Evolutionary conservation across 2,113 vertebrate genomes (phyloP), one percentile per base, ranked within the genome.

Genomic region (Onychostoma macrolepis): DNA sequence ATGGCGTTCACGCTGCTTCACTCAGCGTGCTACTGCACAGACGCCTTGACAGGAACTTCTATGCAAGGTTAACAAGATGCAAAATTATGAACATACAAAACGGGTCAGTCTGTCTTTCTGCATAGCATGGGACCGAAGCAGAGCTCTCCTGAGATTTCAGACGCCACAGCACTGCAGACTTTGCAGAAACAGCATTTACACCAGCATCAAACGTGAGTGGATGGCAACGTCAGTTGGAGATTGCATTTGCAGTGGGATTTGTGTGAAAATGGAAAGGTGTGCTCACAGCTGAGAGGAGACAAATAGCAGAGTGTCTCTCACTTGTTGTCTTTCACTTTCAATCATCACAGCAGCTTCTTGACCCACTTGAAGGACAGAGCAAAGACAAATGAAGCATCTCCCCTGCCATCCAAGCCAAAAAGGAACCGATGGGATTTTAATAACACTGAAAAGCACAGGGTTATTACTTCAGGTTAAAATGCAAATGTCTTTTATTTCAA

Each of bases 51-150:
- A 89, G 87, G 76, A 87, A 33, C 83, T 58, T 45, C 69, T 38
- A 82, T 33, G 53, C 78, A 80, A 88, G 90, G 90, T 91, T 89
- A 91, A 91, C 26, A 79, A 86, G 79, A 91, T 90, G 87, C 88
- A 89, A 85, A 90, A 88, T 90, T 87, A 89, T 83, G 83, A 85
- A 33, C 24, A 26, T 36, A 63, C 50, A 80, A 36, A 53, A 61
- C 21, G 65, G 72, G 21, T 45, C 69, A 36, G 69, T 63, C 28
- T 86, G 58, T 85, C 36, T 74, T 43, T 82, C 79, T 48, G 80
- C 80, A 11, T 33, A 30, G 81, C 81, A 33, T 69, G 28, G 43
- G 28, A 71, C 63, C 33, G 63, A 65, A 63, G 15, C 17, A 76
- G 24, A 83, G 71, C 74, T 53, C 67, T 76, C 86, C 56, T 6